Base-by-base conservation (phyloP, 2,888 invertebrate species). In the Melinaea menophilus region DNA sequence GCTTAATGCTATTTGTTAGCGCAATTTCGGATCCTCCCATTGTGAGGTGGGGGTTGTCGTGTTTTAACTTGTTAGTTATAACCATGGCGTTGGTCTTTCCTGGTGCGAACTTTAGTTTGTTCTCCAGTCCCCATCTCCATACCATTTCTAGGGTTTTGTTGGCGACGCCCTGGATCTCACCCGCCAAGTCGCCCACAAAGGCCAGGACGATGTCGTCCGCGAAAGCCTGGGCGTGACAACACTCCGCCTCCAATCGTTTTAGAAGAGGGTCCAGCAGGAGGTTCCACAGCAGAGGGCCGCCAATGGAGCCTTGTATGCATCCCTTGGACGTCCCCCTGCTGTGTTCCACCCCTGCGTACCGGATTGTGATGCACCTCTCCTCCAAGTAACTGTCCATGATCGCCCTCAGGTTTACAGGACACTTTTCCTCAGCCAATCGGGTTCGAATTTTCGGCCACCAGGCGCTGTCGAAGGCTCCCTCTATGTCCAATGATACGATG, bases 231-330 rank as follows among this genome's bases (percentile, higher is more conserved):
- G 60, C 1, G 34, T 62, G 68, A 31, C 63, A 65, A 22, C 65
- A 62, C 0, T 1, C 46, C 0, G 64, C 59, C 0, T 68, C 33
- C 0, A 41, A 1, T 1, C 56, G 4, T 0, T 66, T 58, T 4
- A 71, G 56, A 1, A 71, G 56, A 1, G 65, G 62, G 46, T 71
- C 68, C 0, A 69, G 31, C 3, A 70, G 60, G 1, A 70, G 11
- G 34, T 70, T 70, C 70, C 70, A 68, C 4, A 70, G 13, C 0
- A 46, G 5, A 2, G 70, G 69, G 3, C 69, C 69, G 12, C 65
- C 63, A 0, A 58, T 56, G 0, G 66, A 68, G 0, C 70, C 70
- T 59, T 70, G 69, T 0, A 68, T 45, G 51, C 71, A 71, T 5
- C 69, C 69, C 13, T 47, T 57, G n/a, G 57, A 61, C 51, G 64